Conservation (phyloP, 2,797 vertebrate genomes). For the Rhynchonycteris naso region DNA sequence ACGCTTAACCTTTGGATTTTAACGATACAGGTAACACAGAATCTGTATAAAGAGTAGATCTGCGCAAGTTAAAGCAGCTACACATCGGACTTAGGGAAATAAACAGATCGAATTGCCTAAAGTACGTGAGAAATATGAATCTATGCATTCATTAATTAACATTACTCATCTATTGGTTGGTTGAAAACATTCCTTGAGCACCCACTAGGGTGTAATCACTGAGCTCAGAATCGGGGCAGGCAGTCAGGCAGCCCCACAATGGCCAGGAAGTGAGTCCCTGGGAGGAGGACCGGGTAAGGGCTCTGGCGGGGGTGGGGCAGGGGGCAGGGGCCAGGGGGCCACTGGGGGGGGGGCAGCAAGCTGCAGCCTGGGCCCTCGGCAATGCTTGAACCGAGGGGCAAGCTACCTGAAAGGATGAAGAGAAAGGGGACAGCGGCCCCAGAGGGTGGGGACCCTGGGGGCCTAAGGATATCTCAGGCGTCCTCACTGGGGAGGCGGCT, state of each 20-base stretch:
- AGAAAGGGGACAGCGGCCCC: background rate
- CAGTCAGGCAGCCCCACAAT: background rate
- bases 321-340: too few species aligned
- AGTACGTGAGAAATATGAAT: background rate
- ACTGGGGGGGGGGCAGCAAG: too few species aligned
- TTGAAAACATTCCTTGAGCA: background rate
- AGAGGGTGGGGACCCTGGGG: too few species aligned
- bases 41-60: background rate
- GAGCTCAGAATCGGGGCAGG: background rate
- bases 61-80: background rate
- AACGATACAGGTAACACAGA: background rate
- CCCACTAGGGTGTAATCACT: background rate
- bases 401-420: background rate
- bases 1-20: conserved; percentile 22
- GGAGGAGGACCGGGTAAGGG: background rate
- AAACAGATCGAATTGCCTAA: background rate
- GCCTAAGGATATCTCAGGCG: background rate
- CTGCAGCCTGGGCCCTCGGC: background rate
- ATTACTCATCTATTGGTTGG: background rate
- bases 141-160: background rate
- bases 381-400: background rate
- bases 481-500: background rate
- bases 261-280: background rate
- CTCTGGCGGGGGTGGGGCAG: background rate
- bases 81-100: background rate